Evolutionary conservation across 1,140 invertebrate species (phyloP), one percentile per base, ranked within the genome.

Genomic region (Aphelinus atriplicis): DNA sequence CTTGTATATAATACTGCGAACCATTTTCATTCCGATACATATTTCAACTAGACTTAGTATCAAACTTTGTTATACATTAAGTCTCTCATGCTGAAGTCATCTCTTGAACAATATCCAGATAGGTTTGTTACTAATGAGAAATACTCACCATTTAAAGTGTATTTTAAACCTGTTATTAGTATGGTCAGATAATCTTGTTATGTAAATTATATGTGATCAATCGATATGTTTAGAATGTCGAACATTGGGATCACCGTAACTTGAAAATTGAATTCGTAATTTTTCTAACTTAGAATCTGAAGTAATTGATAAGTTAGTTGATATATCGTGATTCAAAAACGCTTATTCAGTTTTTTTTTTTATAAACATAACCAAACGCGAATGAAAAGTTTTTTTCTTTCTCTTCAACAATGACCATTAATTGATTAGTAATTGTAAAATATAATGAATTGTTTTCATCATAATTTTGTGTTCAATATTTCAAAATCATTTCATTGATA

Each of bases 1-100:
- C n/a, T 9, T 74, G 58, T 74, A 74, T 68, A 74, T 69, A 74
- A 42, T 69, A 55, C 69, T 74, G 51, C 53, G 62, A n/a, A 60
- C 56, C 45, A 9, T 48, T 51, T 48, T 62, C 43, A 26, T 68
- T 64, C n/a, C 10, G 63, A 65, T 65, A 64, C 45, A 61, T 53
- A 61, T 7, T 3, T 62, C 7, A 45, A 63, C n/a, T 63, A 71
- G n/a, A 48, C 48, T 73, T 60, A 67, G 55, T 58, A 58, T 65
- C n/a, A 26, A 42, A 57, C 7, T 65, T 73, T 26, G n/a, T 62
- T 62, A 53, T 50, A 47, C 47, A 45, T 10, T 47, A 63, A 46
- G 60, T 46, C 4, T 50, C 26, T 57, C 62, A 60, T 43, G 2
- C 42, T n/a, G 48, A 71, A 48, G 57, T 26, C 57, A 53, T n/a